A percentile compares a stretch with the other conserved stretches of the same genome.
Evolutionary conservation across 2,888 invertebrate genomes (phyloP).

Genomic region (Mythimna pallens): DNA sequence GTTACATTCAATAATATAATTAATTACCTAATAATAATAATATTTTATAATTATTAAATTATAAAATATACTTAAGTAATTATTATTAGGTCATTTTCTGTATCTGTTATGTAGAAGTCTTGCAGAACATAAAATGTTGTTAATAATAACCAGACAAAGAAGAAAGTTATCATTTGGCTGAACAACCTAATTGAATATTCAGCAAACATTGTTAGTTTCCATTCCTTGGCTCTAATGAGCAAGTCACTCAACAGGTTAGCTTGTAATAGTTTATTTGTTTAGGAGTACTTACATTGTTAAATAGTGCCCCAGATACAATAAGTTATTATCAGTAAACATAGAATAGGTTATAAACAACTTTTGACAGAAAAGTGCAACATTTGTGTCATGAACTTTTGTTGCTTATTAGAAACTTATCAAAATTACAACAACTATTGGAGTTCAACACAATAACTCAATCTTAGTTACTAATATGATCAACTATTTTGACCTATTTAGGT

Average conservation of each 20-base stretch:
- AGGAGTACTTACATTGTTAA: constrained; percentile 21
- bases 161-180: constrained; percentile 42
- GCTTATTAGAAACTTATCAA: constrained; percentile 7
- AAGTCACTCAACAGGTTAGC: constrained; percentile 35
- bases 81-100: background rate
- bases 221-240: constrained; percentile 19
- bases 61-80: too few relatives aligned
- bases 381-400: background rate
- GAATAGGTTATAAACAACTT: constrained; percentile 57
- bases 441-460: constrained; percentile 20
- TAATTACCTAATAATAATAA: background rate
- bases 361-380: constrained; percentile 44
- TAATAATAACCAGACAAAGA: constrained; percentile 14
- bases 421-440: constrained; percentile 14
- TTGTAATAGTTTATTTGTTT: constrained; percentile 26
- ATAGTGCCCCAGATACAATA: constrained; percentile 28
- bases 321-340: constrained; percentile 36
- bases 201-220: constrained; percentile 27
- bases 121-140: background rate
- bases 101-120: background rate
- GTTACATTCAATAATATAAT: too few relatives aligned
- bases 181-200: constrained; percentile 43
- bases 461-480: constrained; percentile 15
- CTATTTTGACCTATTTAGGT: constrained; percentile 59
- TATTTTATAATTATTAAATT: background rate